Base-by-base conservation (phyloP, 2,113 vertebrate genomes). In the Scomber japonicus region DNA sequence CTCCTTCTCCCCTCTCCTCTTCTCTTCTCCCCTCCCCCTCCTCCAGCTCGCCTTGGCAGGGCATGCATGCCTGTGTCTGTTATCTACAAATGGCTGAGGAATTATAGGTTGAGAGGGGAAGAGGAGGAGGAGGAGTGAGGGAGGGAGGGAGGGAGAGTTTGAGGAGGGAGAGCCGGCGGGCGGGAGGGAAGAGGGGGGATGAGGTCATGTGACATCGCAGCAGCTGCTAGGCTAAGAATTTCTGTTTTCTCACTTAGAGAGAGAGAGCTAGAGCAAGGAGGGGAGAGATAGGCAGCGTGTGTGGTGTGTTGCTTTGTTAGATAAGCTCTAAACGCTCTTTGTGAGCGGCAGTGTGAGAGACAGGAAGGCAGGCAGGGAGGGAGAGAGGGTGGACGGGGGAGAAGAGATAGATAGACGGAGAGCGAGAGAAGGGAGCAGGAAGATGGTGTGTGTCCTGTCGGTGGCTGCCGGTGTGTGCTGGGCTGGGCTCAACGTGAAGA, bases 171-270 rank as follows among this genome's bases (percentile, higher is more conserved):
- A 11, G 54, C 10, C 50, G 19, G 27, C 49, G 49, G 48, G 64
- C 13, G 21, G 48, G 27, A 5, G 11, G 31, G 30, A 11, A 49
- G 15, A 2, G 44, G 69, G 71, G 49, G 85, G 61, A 35, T 71
- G 75, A 71, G 88, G 83, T 94, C 84, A 85, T 91, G 92, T 95
- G 92, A 93, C 75, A 51, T 64, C 73, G 75, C 81, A 88, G 93
- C 95, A 96, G 95, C 95, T 95, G 94, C 93, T 95, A 89, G 87
- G 88, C 94, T 92, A 91, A 94, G 94, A 95, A 87, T 90, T 84
- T 95, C 90, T 88, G 92, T 96, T 92, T 95, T 92, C 94, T 86
- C 62, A 93, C 88, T 57, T 86, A 87, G 88, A 78, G 81, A 78
- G 89, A 71, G 88, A 67, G 89, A 80, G 87, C 60, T 46, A 78